Conservation (phyloP, 53 echinoderm and acorn worm genomes). For the Antedon mediterranea region DNA sequence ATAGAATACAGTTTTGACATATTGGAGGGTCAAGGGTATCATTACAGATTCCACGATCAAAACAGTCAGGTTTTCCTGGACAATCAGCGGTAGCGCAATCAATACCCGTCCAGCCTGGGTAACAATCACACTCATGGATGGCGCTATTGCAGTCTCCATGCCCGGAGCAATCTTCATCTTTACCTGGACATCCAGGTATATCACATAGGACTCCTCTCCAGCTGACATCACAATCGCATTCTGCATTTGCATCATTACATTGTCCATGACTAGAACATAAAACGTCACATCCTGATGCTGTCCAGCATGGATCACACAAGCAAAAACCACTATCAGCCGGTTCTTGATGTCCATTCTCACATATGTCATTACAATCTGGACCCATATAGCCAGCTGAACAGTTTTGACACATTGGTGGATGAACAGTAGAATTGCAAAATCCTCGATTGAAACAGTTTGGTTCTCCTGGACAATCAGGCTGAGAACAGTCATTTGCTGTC, state of each 20-base stretch:
- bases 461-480: slow-evolving; percentile 71
- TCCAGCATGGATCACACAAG: slow-evolving; percentile 81
- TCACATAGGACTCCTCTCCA: slow-evolving; percentile 74
- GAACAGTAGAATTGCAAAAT: slow-evolving; percentile 26
- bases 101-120: slow-evolving; percentile 63
- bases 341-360: slow-evolving; percentile 52
- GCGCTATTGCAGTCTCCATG: slow-evolving; percentile 93
- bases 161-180: slow-evolving; percentile 58
- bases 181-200: slow-evolving; percentile 77
- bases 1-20: slow-evolving; percentile 58
- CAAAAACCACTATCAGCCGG: slow-evolving; percentile 51
- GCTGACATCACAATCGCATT: slow-evolving; percentile 61
- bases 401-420: slow-evolving; percentile 55
- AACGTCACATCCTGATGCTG: slow-evolving; percentile 57
- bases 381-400: slow-evolving; percentile 72
- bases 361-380: slow-evolving; percentile 54
- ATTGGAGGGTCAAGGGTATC: slow-evolving; percentile 34
- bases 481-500: slow-evolving; percentile 40
- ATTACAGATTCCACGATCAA: slow-evolving; percentile 69
- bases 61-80: slow-evolving; percentile 79
- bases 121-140: slow-evolving; percentile 72
- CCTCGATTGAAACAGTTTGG: slow-evolving; percentile 71
- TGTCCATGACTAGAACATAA: slow-evolving; percentile 53
- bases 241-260: slow-evolving; percentile 10
- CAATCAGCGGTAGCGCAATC: slow-evolving; percentile 74